A percentile compares a stretch with the other conserved stretches of the same genome.
Conservation (phyloP, 2,113 vertebrate species). For the Machaerirhynchus nigripectus region DNA sequence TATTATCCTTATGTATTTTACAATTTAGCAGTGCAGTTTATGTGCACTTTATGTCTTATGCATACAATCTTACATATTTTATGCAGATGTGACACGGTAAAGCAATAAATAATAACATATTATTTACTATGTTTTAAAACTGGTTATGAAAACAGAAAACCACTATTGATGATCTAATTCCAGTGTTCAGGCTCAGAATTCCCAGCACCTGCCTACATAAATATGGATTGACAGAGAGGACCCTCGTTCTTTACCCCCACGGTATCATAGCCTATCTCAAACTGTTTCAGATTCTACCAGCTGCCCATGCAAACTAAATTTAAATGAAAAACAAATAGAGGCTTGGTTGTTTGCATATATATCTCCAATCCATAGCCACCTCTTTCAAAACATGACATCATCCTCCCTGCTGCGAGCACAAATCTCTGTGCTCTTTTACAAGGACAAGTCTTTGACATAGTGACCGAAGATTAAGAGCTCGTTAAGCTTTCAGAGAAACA, state of each 20-base stretch:
- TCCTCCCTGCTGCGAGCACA: not conserved
- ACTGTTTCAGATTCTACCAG: constrained; percentile 49
- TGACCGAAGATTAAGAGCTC: not conserved
- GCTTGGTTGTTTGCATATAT: constrained; percentile 56
- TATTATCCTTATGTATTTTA: not conserved
- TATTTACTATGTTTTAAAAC: not conserved
- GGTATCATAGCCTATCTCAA: not conserved
- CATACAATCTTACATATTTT: not conserved
- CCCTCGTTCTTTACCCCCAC: not conserved
- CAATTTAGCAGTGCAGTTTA: not conserved
- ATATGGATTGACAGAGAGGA: not conserved
- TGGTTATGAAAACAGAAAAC: not conserved
- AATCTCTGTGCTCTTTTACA: constrained; percentile 5
- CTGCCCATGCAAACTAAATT: constrained; percentile 64
- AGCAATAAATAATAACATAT: not conserved
- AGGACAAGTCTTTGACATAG: not conserved
- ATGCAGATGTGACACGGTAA: not conserved
- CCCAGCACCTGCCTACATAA: not conserved
- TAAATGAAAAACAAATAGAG: constrained; percentile 61
- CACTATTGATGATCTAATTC: not conserved
- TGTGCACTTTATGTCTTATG: not conserved
- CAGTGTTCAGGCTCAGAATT: not conserved
- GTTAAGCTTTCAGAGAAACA: not conserved
- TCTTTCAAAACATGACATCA: constrained; percentile 40
- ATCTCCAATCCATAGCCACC: not conserved